These are phyloP conservation scores for Spondyliosoma cantharus DNA, from an alignment of 2,797 vertebrate genomes.

Conservation along the genomic window DNA sequence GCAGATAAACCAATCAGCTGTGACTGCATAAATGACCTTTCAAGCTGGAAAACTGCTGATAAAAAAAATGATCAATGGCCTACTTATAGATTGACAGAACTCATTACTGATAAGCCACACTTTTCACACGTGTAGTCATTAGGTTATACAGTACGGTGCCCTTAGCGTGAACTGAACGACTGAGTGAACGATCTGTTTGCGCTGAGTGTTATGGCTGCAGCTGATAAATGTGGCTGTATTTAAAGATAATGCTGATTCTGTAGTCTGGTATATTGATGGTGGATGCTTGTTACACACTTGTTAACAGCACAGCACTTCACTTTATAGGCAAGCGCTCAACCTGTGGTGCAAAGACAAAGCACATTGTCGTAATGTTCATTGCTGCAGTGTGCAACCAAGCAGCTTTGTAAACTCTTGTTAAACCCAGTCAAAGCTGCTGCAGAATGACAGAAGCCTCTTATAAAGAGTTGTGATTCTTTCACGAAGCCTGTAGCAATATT, in stretches of 20 bases:
- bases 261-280: neutral
- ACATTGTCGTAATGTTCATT: neutral
- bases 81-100: constrained; percentile 23
- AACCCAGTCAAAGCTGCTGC: constrained; percentile 28
- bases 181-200: constrained; percentile 35
- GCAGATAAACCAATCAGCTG: neutral
- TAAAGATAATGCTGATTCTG: constrained; percentile 24
- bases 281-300: constrained; percentile 5
- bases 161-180: constrained; percentile 11
- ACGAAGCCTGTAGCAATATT: constrained; percentile 11
- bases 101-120: constrained; percentile 36
- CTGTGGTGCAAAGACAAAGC: constrained; percentile 5
- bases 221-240: constrained; percentile 36
- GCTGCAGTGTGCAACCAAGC: neutral
- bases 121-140: constrained; percentile 32
- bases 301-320: constrained; percentile 1
- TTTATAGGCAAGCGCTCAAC: neutral
- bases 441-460: constrained; percentile 1
- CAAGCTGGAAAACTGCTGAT: constrained; percentile 1
- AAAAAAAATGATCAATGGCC: constrained; percentile 2
- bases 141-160: constrained; percentile 4
- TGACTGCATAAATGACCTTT: constrained; percentile 4
- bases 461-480: neutral
- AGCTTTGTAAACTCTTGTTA: constrained; percentile 4
- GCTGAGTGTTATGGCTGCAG: constrained; percentile 18